These are phyloP conservation scores for Crematogaster levior DNA, from an alignment of 2,888 invertebrate species.

Conservation along the genomic window DNA sequence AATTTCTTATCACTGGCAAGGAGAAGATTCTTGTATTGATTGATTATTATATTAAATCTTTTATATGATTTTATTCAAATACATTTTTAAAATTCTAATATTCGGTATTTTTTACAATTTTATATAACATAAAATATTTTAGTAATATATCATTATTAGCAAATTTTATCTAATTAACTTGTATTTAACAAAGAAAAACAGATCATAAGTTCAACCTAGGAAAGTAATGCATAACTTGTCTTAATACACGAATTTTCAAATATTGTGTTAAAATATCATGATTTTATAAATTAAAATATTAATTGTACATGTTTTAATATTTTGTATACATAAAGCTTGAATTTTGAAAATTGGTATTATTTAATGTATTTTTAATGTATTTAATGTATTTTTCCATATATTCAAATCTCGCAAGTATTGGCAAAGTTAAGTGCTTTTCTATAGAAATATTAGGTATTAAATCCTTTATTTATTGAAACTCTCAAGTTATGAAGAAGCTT, in stretches of 20 bases:
- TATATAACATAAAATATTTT: not conserved
- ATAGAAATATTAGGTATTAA: not conserved
- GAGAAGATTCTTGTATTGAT: too few species aligned
- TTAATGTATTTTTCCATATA: too few species aligned
- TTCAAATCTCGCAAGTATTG: not conserved
- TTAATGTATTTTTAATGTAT: slow-evolving; percentile 1
- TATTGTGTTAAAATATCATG: not conserved
- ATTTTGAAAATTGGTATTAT: not conserved
- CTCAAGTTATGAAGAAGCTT: not conserved
- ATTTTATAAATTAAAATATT: not conserved
- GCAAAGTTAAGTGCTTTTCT: slow-evolving; percentile 12
- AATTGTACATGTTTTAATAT: not conserved
- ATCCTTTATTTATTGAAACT: slow-evolving; percentile 11
- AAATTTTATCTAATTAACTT: not conserved
- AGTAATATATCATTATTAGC: not conserved
- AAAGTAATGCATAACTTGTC: not conserved
- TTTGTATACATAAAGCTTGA: not conserved
- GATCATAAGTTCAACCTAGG: not conserved
- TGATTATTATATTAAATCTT: not conserved
- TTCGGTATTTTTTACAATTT: not conserved
- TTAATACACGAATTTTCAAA: not conserved
- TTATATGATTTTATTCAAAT: too few species aligned
- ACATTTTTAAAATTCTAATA: not conserved
- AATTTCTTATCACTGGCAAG: too few species aligned
- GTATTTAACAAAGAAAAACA: not conserved